These are phyloP conservation scores for Streptopelia turtur DNA, from an alignment of 2,797 vertebrate species.

Conservation along the genomic window DNA sequence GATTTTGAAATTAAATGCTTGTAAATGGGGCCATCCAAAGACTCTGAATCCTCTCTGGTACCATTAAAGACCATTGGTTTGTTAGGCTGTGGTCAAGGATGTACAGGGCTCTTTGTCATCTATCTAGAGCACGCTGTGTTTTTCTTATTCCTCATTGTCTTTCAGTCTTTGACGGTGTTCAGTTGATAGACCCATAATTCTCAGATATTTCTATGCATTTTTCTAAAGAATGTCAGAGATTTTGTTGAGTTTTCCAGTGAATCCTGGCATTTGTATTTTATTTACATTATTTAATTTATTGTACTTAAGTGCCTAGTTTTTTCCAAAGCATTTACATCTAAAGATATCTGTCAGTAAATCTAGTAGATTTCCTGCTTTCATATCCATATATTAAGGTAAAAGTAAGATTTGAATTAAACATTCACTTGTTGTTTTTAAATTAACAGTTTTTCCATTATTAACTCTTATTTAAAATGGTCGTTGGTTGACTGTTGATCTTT, in stretches of 20 bases:
- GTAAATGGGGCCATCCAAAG: background rate
- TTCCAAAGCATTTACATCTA: background rate
- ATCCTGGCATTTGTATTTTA: background rate
- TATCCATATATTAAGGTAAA: background rate
- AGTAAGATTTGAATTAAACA: background rate
- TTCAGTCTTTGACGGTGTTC: background rate
- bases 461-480: background rate
- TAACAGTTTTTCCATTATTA: background rate
- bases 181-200: background rate
- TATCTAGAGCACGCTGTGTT: background rate
- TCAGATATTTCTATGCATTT: background rate
- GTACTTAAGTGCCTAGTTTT: background rate
- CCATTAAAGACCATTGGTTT: background rate
- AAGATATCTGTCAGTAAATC: background rate
- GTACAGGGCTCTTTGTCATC: background rate
- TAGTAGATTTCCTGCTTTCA: background rate
- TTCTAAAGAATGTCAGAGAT: background rate
- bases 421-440: background rate
- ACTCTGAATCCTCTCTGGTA: background rate
- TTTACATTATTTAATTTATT: background rate
- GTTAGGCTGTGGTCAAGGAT: background rate
- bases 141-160: background rate
- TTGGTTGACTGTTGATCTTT: background rate
- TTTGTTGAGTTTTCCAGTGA: background rate
- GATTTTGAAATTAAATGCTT: slow-evolving; percentile 14